phyloP scores from a whole-genome alignment of 2,113 vertebrate genomes.

The Sceloporus tristichus region DNA sequence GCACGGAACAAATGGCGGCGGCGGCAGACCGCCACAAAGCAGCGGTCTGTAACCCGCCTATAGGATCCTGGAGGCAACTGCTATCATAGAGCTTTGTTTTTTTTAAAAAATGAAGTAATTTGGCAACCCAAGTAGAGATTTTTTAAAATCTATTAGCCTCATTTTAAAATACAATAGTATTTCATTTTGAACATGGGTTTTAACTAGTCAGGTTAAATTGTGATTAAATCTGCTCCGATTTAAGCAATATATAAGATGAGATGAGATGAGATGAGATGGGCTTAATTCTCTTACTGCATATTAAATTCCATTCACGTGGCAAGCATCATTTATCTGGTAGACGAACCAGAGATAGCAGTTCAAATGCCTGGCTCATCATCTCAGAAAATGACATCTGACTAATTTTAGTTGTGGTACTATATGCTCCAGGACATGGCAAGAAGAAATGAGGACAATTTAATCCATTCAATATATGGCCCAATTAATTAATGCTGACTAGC shows the following conservation, averaged over 20 bases:
- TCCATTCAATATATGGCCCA: background rate
- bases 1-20: no score
- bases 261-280: background rate
- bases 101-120: background rate
- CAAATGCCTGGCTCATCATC: constrained; percentile 1
- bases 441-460: background rate
- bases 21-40: no score
- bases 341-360: background rate
- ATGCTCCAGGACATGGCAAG: constrained; percentile 10
- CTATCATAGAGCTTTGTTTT: background rate
- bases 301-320: constrained; percentile 5
- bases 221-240: background rate
- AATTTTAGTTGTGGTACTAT: background rate
- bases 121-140: background rate
- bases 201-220: constrained; percentile 6
- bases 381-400: constrained; percentile 11
- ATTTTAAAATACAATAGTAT: background rate
- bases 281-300: background rate
- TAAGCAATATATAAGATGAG: background rate
- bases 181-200: background rate
- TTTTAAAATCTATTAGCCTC: background rate
- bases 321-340: constrained; percentile 14
- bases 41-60: no score
- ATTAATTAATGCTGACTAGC: constrained; percentile 12
- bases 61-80: background rate